Conservation (phyloP, 2,888 invertebrate genomes). For the Atherix ibis region DNA sequence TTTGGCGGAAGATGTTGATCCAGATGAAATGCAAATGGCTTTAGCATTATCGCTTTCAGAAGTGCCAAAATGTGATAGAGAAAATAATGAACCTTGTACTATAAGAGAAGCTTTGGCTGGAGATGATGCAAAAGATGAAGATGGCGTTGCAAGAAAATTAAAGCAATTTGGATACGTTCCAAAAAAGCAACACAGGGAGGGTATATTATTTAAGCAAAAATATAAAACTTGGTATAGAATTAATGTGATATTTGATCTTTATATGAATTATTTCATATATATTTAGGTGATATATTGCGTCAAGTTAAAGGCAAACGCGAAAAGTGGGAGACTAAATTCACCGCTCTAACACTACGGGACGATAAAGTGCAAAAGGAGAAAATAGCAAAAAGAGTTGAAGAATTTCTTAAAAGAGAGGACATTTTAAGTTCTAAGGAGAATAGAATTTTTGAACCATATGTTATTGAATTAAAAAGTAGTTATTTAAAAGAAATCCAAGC, state of each 20-base stretch:
- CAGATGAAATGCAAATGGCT: slow-evolving; percentile 50
- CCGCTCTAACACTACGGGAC: slow-evolving; percentile 24
- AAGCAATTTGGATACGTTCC: slow-evolving; percentile 42
- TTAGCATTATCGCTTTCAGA: slow-evolving; percentile 48
- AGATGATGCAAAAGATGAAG: slow-evolving; percentile 13
- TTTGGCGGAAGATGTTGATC: slow-evolving; percentile 37
- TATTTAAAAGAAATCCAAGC: slow-evolving; percentile 4
- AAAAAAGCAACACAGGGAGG: neutral
- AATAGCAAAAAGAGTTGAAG: slow-evolving; percentile 17
- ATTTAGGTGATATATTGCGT: too few species aligned
- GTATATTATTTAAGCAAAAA: neutral
- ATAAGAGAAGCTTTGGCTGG: slow-evolving; percentile 7
- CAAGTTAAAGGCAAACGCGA: neutral
- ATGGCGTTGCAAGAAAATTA: slow-evolving; percentile 36
- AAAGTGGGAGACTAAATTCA: slow-evolving; percentile 30
- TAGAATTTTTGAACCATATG: neutral
- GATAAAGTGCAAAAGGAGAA: slow-evolving; percentile 19
- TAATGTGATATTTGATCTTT: too few species aligned
- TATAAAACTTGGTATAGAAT: too few species aligned
- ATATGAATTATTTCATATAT: too few species aligned
- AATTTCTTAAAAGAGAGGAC: slow-evolving; percentile 14
- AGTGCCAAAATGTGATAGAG: slow-evolving; percentile 15
- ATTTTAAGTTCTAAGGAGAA: neutral
- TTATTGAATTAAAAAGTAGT: slow-evolving; percentile 6
- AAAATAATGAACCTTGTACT: too few species aligned